Percentiles rank a stretch among this genome's conserved stretches.
phyloP scores from a whole-genome alignment of 2,797 vertebrate genomes.

The Rhabdophis nuchalis region DNA sequence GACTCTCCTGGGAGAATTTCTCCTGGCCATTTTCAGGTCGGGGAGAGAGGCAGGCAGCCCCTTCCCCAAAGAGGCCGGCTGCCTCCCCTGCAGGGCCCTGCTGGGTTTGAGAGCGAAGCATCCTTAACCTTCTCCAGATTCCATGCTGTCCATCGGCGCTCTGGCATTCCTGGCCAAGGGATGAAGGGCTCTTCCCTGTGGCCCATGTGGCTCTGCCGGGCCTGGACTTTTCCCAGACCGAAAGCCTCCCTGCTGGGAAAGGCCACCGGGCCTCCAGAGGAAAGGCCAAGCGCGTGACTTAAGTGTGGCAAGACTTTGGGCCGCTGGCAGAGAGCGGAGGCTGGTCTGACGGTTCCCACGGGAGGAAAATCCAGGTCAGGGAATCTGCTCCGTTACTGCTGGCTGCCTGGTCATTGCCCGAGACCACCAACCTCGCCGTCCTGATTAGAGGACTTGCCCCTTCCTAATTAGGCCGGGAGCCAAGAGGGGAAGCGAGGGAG shows the following conservation, averaged over 20 bases:
- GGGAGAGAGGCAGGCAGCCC: background rate
- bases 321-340: constrained; percentile 2
- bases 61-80: background rate
- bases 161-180: background rate
- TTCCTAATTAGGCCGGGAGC: constrained; percentile 59
- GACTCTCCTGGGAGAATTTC: background rate
- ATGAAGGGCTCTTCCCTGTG: background rate
- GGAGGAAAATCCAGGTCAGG: background rate
- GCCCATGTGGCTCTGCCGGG: background rate
- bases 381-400: background rate
- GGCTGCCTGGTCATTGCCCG: background rate
- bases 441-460: background rate
- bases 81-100: background rate
- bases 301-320: background rate
- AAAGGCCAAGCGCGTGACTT: background rate
- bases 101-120: background rate
- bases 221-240: background rate
- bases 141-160: background rate
- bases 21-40: background rate
- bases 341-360: background rate
- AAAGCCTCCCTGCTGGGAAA: background rate
- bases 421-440: constrained; percentile 3
- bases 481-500: constrained; percentile 8
- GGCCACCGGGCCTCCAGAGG: background rate
- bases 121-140: background rate